These are phyloP conservation scores for Sminthopsis crassicaudata DNA, from an alignment of 2,113 vertebrate genomes.

Conservation along the genomic window DNA sequence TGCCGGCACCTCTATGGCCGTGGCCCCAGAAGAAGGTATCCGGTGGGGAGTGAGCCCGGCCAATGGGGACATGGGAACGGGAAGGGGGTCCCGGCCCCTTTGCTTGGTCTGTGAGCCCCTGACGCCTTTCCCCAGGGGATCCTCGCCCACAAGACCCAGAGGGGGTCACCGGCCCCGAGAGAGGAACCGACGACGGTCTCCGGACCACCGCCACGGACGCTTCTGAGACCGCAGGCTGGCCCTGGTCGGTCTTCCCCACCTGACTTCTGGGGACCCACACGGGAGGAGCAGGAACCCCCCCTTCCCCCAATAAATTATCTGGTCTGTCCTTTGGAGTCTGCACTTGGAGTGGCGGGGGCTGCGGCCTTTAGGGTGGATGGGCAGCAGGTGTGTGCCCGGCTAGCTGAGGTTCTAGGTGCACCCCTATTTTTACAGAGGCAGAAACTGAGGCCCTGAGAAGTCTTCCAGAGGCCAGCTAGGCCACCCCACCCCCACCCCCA, in stretches of 20 bases:
- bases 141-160: conserved; percentile 35
- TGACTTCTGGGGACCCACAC: neutral
- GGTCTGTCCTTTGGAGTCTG: neutral
- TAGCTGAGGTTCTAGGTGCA: neutral
- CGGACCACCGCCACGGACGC: conserved; percentile 61
- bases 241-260: neutral
- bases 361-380: neutral
- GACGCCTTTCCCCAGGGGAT: conserved; percentile 25
- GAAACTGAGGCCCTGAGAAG: neutral
- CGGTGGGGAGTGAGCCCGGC: neutral
- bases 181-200: conserved; percentile 41
- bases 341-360: neutral
- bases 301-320: conserved; percentile 51
- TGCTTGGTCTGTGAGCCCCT: neutral
- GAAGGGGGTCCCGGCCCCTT: neutral
- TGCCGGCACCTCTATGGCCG: conserved; percentile 55
- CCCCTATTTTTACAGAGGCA: neutral
- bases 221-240: conserved; percentile 59
- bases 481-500: conserved; percentile 18
- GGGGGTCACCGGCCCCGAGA: conserved; percentile 46
- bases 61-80: neutral
- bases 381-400: neutral
- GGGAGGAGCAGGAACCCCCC: neutral
- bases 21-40: conserved; percentile 61
- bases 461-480: neutral